phyloP scores from a whole-genome alignment of 2,888 invertebrate species.

The Agapetus fuscipes region DNA sequence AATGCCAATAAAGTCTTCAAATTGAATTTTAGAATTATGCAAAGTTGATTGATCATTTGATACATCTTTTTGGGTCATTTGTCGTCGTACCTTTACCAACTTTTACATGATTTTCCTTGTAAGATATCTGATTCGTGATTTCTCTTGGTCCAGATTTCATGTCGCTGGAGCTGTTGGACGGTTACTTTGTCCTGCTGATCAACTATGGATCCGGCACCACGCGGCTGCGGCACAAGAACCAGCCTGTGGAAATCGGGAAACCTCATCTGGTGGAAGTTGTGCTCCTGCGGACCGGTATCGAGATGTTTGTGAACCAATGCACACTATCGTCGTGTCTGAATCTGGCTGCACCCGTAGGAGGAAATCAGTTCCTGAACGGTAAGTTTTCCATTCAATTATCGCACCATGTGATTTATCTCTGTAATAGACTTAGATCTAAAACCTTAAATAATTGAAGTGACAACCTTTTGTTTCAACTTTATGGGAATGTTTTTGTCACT shows the following conservation, averaged over 20 bases:
- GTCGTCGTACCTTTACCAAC: neutral
- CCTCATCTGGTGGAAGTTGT: constrained; percentile 81
- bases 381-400: constrained; percentile 24
- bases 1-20: no score
- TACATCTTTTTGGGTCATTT: neutral
- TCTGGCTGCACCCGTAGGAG: constrained; percentile 57
- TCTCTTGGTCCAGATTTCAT: constrained; percentile 86
- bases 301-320: constrained; percentile 71
- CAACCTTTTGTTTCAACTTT: no score
- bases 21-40: no score
- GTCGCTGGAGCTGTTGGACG: constrained; percentile 74
- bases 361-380: constrained; percentile 63
- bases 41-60: no score
- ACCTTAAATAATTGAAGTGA: no score
- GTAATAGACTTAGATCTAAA: no score
- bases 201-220: constrained; percentile 82
- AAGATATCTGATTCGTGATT: no score
- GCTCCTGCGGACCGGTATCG: constrained; percentile 52
- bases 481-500: no score
- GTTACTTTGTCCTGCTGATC: constrained; percentile 72
- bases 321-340: constrained; percentile 61
- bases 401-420: no score
- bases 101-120: neutral
- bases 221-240: constrained; percentile 56
- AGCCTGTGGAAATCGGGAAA: constrained; percentile 71